These are phyloP conservation scores for Fregata magnificens DNA, from an alignment of 2,113 vertebrate species.

Conservation along the genomic window DNA sequence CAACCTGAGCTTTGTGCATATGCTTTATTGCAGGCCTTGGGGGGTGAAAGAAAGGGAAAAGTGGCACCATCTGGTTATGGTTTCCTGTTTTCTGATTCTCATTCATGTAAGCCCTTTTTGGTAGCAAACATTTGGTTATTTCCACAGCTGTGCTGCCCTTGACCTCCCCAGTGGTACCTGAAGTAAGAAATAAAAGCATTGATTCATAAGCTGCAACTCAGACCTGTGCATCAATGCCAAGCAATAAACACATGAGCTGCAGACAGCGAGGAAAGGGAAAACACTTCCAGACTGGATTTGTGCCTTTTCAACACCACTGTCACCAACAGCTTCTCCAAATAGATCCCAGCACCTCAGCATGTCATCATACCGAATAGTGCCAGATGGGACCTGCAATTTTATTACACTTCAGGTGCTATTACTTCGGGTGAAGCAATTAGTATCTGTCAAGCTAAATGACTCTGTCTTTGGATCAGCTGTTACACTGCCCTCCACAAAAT, in stretches of 20 bases:
- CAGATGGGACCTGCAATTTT: not conserved
- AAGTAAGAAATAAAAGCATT: not conserved
- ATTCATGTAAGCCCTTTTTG: not conserved
- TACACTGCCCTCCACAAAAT: not conserved
- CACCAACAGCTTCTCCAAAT: not conserved
- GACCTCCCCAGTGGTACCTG: not conserved
- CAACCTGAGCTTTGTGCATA: not conserved
- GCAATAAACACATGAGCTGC: fast-evolving
- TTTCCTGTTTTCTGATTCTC: not conserved
- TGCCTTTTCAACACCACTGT: not conserved
- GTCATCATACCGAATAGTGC: not conserved
- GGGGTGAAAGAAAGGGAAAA: not conserved
- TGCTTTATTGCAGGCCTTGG: not conserved
- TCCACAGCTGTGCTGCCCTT: not conserved
- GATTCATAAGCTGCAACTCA: not conserved
- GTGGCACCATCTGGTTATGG: not conserved
- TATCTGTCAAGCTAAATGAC: not conserved
- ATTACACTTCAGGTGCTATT: not conserved
- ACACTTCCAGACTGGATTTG: not conserved
- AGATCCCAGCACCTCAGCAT: not conserved
- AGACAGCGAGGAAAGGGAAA: not conserved
- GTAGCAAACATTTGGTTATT: not conserved
- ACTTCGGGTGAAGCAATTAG: not conserved
- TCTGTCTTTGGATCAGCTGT: not conserved
- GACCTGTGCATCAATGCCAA: not conserved